Evolutionary conservation across 2,888 invertebrate genomes (phyloP), one percentile per base, ranked within the genome.

Genomic region (Polietes domitor): DNA sequence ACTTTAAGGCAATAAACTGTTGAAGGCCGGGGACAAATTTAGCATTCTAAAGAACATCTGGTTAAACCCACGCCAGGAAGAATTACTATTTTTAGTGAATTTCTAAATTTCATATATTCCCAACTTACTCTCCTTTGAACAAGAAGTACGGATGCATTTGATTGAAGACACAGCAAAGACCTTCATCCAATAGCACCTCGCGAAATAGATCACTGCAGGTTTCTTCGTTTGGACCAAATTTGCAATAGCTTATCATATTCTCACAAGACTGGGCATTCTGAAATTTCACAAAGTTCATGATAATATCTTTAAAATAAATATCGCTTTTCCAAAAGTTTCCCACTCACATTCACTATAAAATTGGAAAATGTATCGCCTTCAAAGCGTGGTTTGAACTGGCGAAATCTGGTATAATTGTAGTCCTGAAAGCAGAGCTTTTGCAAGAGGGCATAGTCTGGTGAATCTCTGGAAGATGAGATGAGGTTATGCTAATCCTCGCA

Each of bases 81-180:
- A n/a, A n/a, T n/a, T n/a, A n/a, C n/a, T n/a, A n/a, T n/a, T n/a
- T n/a, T n/a, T n/a, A n/a, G n/a, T n/a, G n/a, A n/a, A n/a, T n/a
- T n/a, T n/a, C n/a, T n/a, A n/a, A n/a, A n/a, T n/a, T n/a, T n/a
- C n/a, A n/a, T n/a, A n/a, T n/a, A n/a, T n/a, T n/a, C n/a, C n/a
- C n/a, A n/a, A 70, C 80, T 58, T 72, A 82, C 82, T 28, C 32
- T 77, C 21, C 61, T 26, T 77, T 77, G 21, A 74, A 80, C 10
- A 83, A 5, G 73, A 61, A 85, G 58, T 53, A 80, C 3, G 94
- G 93, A 76, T 95, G 95, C 0, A 96, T 94, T 61, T 94, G 94
- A 89, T 96, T 96, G 89, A 96, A 96, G 7, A 95, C 95, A 90
- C 96, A 96, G 89, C 96, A 96, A 10, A 96, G 93, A 0, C 96